Conservation (phyloP, 2,113 vertebrate species). For the Perognathus longimembris region DNA sequence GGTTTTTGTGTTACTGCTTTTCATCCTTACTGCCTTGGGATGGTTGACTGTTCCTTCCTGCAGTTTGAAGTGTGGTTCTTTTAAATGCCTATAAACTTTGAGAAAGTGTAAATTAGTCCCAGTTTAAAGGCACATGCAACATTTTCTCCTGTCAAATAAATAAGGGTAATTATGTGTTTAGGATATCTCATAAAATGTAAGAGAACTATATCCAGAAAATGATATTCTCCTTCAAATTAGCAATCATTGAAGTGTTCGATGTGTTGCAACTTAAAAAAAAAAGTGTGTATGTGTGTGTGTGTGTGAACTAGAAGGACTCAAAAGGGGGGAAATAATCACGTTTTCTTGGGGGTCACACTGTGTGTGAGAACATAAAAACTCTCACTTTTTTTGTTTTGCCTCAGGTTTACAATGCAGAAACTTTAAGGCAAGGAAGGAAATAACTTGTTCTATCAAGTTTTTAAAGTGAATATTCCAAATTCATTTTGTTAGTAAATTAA, state of each 20-base stretch:
- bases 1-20: conserved; percentile 63
- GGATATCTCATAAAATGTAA: conserved; percentile 69
- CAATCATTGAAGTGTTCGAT: conserved; percentile 44
- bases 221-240: conserved; percentile 49
- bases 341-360: conserved; percentile 63
- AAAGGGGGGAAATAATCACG: neutral
- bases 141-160: conserved; percentile 64
- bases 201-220: conserved; percentile 57
- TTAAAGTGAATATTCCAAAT: conserved; percentile 50
- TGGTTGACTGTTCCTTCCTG: conserved; percentile 75
- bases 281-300: conserved; percentile 40
- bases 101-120: conserved; percentile 71
- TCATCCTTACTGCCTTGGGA: conserved; percentile 50
- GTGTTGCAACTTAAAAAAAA: conserved; percentile 56
- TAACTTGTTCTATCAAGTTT: conserved; percentile 57
- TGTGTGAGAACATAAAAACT: conserved; percentile 68
- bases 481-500: conserved; percentile 61
- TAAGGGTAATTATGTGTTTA: conserved; percentile 69
- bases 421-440: conserved; percentile 11
- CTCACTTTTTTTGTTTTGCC: conserved; percentile 70
- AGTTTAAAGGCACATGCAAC: conserved; percentile 63
- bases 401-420: conserved; percentile 66
- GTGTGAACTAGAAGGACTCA: conserved; percentile 50
- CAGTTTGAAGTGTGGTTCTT: conserved; percentile 65
- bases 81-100: conserved; percentile 66